Evolutionary conservation across 2,113 vertebrate genomes (phyloP), one percentile per base, ranked within the genome.

Genomic region (Aspiorhynchus laticeps): DNA sequence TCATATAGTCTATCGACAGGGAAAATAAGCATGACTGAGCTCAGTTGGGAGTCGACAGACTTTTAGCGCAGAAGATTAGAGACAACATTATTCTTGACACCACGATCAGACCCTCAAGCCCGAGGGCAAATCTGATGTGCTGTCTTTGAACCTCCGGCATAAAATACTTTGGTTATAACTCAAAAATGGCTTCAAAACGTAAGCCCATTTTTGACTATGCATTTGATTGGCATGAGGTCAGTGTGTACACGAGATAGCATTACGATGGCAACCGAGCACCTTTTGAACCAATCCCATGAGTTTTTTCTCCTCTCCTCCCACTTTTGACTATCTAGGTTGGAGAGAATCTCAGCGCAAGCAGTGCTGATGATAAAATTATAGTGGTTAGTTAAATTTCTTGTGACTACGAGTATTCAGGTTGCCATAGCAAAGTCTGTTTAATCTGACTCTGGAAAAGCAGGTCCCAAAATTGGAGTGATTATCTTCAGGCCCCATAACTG

Each of bases 341-440:
- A 48, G 80, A 12, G 59, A 73, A 69, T 36, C 61, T 87, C 36
- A 14, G 51, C 81, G 28, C 59, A 53, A 69, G 74, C 56, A 82
- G 74, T 86, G 81, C 85, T 88, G 79, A 86, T 87, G 80, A 87
- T 80, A 43, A 85, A 90, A 90, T 89, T 87, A 79, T 63, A 84
- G 82, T 85, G 78, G 80, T 36, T 87, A 76, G 85, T 86, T 85
- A 80, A 63, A 86, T 89, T 80, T 82, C 63, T 87, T 83, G 26
- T 87, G 63, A 41, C 56, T 19, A 43, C 46, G 43, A 79, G 61
- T 85, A 85, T 73, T 74, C 51, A 19, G 36, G 90, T 89, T 91
- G 85, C 86, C 86, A 90, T 91, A 88, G 90, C 48, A 84, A 90
- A 82, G 53, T 31, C 59, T 73, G 76, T 77, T 83, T 88, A 87